Conservation (phyloP, 2,113 vertebrate genomes). For the Poeciliopsis occidentalis region DNA sequence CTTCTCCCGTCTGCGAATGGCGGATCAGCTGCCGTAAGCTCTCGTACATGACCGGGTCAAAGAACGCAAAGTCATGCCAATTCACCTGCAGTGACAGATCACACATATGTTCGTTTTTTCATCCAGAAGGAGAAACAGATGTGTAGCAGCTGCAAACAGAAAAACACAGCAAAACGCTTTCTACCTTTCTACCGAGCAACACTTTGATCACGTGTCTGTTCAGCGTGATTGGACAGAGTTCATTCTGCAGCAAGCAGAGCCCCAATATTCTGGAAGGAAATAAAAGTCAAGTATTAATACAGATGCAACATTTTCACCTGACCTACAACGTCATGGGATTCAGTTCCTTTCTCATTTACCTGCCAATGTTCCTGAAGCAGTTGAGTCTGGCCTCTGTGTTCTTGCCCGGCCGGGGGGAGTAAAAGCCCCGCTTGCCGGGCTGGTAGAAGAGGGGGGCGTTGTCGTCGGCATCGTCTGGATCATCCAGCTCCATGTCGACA, state of each 20-base stretch:
- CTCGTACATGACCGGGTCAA: slow-evolving; percentile 99
- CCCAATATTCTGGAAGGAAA: slow-evolving; percentile 89
- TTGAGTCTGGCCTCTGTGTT: slow-evolving; percentile 97
- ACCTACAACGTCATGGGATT: background rate
- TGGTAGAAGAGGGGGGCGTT: slow-evolving; percentile 98
- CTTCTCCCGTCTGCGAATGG: slow-evolving; percentile 94
- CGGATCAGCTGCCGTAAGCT: slow-evolving; percentile 97
- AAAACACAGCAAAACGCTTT: background rate
- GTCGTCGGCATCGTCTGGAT: slow-evolving; percentile 95
- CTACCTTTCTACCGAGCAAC: slow-evolving; percentile 95
- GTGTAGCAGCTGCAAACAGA: background rate
- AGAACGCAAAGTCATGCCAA: slow-evolving; percentile 99
- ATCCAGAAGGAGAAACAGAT: background rate
- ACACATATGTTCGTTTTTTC: background rate
- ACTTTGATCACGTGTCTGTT: slow-evolving; percentile 99
- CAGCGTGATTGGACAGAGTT: slow-evolving; percentile 96
- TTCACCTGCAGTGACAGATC: slow-evolving; percentile 86
- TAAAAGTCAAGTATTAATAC: background rate
- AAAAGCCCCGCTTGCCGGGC: slow-evolving; percentile 97
- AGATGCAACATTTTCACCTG: background rate
- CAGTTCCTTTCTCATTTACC: slow-evolving; percentile 75
- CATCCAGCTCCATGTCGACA: slow-evolving; percentile 98
- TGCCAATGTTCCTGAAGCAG: slow-evolving; percentile 98
- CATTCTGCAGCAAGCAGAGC: slow-evolving; percentile 96
- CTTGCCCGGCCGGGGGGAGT: slow-evolving; percentile 97